These are phyloP conservation scores for Polypedilum pembai DNA, from an alignment of 1,140 invertebrate species.

Conservation along the genomic window DNA sequence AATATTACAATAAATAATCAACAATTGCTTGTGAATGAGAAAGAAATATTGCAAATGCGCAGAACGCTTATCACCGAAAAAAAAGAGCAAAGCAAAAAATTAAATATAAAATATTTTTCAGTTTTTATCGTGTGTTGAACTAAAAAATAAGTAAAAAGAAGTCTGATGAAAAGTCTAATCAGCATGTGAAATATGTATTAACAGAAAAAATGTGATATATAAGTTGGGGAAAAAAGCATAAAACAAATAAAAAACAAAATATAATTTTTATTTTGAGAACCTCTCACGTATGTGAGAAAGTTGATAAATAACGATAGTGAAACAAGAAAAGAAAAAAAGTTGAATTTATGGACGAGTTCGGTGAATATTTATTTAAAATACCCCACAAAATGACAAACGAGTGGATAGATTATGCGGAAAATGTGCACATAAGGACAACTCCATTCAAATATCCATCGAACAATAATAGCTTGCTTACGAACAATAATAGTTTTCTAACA, in stretches of 20 bases:
- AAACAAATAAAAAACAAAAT: neutral
- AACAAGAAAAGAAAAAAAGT: neutral
- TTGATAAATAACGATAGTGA: neutral
- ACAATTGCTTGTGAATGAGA: no score
- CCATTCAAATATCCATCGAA: conserved; percentile 24
- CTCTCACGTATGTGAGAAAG: conserved; percentile 7
- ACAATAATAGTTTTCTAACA: conserved; percentile 22
- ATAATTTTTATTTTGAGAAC: neutral
- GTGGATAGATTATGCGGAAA: conserved; percentile 25
- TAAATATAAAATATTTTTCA: neutral
- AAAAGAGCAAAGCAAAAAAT: neutral
- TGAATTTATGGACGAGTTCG: conserved; percentile 8
- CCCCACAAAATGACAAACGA: conserved; percentile 23
- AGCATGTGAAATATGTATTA: conserved; percentile 9
- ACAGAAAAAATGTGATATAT: neutral
- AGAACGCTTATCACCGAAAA: neutral
- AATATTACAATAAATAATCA: neutral
- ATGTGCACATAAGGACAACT: conserved; percentile 9
- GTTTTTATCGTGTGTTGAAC: neutral
- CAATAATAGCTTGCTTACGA: conserved; percentile 13
- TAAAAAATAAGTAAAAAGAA: neutral
- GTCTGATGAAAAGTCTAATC: neutral
- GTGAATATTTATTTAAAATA: conserved; percentile 25
- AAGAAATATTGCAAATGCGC: neutral
- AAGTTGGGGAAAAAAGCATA: neutral